Evolutionary conservation across 2,888 invertebrate species (phyloP), one percentile per base, ranked within the genome.

Genomic region (Dysmachus trigonus): DNA sequence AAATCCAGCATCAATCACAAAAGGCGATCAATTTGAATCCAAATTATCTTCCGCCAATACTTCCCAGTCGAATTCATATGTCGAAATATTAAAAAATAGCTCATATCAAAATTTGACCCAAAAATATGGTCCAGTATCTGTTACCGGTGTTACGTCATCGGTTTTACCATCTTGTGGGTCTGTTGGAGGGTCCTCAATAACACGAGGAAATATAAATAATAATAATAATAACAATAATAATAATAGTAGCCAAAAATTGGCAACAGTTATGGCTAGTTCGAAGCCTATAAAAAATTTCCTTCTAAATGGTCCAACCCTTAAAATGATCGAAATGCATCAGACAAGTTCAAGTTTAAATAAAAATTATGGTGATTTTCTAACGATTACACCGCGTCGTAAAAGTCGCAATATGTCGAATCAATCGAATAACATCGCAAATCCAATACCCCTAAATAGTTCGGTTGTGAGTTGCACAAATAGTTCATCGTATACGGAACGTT

Each of bases 291-390:
- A 86, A 74, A 86, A 84, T 86, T 77, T 74, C 15, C 15, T 81
- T 27, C 18, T 82, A 10, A 86, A 87, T 77, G 85, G 86, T 13
- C 72, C 86, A 13, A n/a, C 86, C 10, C 62, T 81, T 30, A 87
- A 86, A 84, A 79, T 87, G 27, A 31, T 83, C 33, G 87, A 87
- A 87, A 86, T 87, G 86, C 86, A 87, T 18, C 53, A 88, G 35
- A 86, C 86, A 4, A 87, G 86, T 27, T 38, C 86, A 0, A 89
- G 89, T 73, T 89, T 90, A 79, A 91, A 90, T 85, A 91, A 91
- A 88, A 90, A 90, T 86, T 91, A 91, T 88, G 91, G 90, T 30
- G 91, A 91, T 84, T 91, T 91, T 87, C 88, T 91, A 18, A 91
- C 91, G 4, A 90, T 90, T 71, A 90, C 90, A n/a, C 90, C 91